phyloP scores from a whole-genome alignment of 2,113 vertebrate genomes.

The Pycnonotus jocosus region DNA sequence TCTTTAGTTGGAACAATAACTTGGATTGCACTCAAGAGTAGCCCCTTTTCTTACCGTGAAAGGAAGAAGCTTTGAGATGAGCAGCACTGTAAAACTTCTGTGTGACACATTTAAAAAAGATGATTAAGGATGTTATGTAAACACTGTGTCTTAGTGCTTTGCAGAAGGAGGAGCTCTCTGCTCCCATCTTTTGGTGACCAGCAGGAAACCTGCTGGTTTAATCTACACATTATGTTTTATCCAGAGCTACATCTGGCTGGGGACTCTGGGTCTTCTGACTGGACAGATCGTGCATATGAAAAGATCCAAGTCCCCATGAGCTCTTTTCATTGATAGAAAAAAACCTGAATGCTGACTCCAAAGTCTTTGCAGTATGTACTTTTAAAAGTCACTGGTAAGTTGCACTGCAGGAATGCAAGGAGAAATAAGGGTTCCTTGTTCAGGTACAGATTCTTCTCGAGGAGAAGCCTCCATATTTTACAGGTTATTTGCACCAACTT shows the following conservation, averaged over 20 bases:
- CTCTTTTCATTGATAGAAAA: neutral
- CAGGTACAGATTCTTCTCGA: neutral
- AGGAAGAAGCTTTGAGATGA: conserved; percentile 33
- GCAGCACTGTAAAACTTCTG: conserved; percentile 14
- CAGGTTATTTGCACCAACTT: neutral
- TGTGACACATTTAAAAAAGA: conserved; percentile 46
- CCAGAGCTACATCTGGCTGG: neutral
- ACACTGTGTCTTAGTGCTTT: neutral
- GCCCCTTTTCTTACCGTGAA: conserved; percentile 45
- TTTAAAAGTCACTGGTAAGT: neutral
- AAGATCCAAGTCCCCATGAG: neutral
- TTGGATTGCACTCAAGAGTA: conserved; percentile 11
- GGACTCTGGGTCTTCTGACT: neutral
- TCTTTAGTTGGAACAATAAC: neutral
- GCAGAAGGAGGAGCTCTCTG: neutral
- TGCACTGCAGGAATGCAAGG: neutral
- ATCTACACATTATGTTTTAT: neutral
- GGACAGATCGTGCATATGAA: neutral
- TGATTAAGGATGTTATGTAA: neutral
- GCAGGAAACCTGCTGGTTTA: neutral
- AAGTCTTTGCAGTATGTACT: neutral
- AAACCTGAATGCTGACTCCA: neutral
- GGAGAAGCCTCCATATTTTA: neutral
- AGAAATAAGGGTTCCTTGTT: neutral
- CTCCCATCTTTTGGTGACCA: conserved; percentile 21